Evolutionary conservation across 2,888 invertebrate genomes (phyloP).

Genomic region (Sepioteuthis lessoniana): DNA sequence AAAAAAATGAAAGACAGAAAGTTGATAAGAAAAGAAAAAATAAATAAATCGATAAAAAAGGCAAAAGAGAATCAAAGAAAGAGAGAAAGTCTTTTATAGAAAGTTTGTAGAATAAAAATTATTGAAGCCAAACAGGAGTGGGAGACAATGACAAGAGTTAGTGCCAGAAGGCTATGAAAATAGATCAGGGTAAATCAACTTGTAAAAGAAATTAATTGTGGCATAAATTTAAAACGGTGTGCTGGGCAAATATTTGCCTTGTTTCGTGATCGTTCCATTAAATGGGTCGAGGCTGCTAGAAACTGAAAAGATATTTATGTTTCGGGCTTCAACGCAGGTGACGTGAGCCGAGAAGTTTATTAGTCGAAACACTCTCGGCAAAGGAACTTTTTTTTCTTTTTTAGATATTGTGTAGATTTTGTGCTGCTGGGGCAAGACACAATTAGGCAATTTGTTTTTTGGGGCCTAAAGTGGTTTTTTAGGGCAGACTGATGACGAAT

Average conservation of each 20-base stretch:
- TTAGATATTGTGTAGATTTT: neutral
- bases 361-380: neutral
- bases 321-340: neutral
- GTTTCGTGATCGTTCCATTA: neutral
- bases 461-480: neutral
- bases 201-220: neutral
- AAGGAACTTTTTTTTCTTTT: too few relatives aligned
- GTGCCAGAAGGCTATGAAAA: neutral
- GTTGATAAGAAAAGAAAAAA: too few relatives aligned
- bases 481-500: neutral
- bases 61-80: too few relatives aligned
- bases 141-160: neutral
- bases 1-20: neutral
- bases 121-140: neutral
- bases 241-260: neutral
- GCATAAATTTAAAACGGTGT: constrained; percentile 33
- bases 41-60: too few relatives aligned
- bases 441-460: neutral
- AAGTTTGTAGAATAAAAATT: too few relatives aligned
- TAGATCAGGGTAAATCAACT: neutral
- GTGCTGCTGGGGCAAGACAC: neutral
- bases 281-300: neutral
- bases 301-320: neutral
- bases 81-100: too few relatives aligned
- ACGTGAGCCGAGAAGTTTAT: neutral